phyloP scores from a whole-genome alignment of 2,888 invertebrate species.

The Stenoptilia bipunctidactyla region DNA sequence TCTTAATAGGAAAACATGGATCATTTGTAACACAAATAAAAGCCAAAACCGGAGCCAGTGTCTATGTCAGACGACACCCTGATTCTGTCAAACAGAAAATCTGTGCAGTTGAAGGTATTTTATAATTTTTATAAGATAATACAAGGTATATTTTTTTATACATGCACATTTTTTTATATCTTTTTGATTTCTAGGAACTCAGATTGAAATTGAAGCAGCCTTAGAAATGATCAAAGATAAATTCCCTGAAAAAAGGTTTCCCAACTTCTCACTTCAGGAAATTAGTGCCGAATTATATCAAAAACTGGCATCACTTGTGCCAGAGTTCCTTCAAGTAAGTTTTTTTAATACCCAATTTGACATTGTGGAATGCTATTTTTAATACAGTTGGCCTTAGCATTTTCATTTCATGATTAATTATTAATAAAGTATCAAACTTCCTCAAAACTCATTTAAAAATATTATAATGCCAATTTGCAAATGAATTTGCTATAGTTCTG shows the following conservation, averaged over 20 bases:
- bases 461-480: too few relatives aligned
- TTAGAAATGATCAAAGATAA: conserved; percentile 86
- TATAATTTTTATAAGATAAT: not conserved
- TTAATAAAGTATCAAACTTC: too few relatives aligned
- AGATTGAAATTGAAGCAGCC: conserved; percentile 84
- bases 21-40: conserved; percentile 85
- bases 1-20: conserved; percentile 88
- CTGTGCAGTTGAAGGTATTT: conserved; percentile 84
- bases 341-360: not conserved
- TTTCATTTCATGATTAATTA: too few relatives aligned
- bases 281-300: conserved; percentile 65
- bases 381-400: conserved; percentile 12
- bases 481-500: too few relatives aligned
- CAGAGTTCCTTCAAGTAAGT: conserved; percentile 72
- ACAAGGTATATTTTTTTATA: not conserved
- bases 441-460: too few relatives aligned
- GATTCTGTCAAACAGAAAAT: conserved; percentile 81
- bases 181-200: conserved; percentile 68
- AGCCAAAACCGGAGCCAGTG: conserved; percentile 81
- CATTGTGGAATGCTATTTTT: not conserved
- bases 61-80: conserved; percentile 84
- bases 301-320: conserved; percentile 58
- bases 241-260: conserved; percentile 86
- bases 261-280: conserved; percentile 80
- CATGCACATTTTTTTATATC: not conserved